A percentile compares a stretch with the other conserved stretches of the same genome.
phyloP scores from a whole-genome alignment of 1,140 invertebrate genomes.

The Nasonia giraulti region DNA sequence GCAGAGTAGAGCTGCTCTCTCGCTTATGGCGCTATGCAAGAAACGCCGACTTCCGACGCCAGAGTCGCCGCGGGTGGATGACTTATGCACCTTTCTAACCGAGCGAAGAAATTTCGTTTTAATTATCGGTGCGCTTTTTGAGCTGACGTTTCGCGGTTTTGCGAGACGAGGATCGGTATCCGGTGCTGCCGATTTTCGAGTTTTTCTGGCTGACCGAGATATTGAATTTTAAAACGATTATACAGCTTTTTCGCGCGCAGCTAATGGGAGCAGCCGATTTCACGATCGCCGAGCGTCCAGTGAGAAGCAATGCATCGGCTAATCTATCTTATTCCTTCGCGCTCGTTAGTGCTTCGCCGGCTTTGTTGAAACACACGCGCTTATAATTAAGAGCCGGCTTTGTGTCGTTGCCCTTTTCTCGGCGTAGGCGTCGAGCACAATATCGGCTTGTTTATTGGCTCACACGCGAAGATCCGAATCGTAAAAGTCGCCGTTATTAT shows the following conservation, averaged over 20 bases:
- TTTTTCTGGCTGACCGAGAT: too few species aligned
- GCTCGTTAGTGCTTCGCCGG: neutral
- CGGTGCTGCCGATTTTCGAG: too few species aligned
- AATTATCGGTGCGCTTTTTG: neutral
- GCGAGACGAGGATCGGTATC: too few species aligned
- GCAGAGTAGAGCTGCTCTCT: slow-evolving; percentile 6
- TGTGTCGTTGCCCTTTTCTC: neutral
- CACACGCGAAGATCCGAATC: neutral
- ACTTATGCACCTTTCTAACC: slow-evolving; percentile 11
- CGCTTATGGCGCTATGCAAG: neutral
- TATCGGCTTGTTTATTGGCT: neutral
- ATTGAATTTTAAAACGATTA: too few species aligned
- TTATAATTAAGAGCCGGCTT: neutral
- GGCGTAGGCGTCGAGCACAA: neutral
- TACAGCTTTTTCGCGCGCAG: too few species aligned
- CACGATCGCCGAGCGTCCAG: too few species aligned
- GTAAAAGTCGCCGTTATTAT: neutral
- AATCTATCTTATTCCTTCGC: neutral
- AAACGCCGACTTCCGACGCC: neutral
- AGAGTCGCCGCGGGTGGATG: neutral
- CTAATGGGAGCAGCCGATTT: too few species aligned
- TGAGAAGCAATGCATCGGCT: too few species aligned
- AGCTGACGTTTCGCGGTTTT: too few species aligned
- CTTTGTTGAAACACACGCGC: slow-evolving; percentile 10
- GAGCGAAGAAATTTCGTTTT: neutral